Conservation (phyloP, 35 echinoderm and acorn worm genomes). For the Apostichopus parvimensis region DNA sequence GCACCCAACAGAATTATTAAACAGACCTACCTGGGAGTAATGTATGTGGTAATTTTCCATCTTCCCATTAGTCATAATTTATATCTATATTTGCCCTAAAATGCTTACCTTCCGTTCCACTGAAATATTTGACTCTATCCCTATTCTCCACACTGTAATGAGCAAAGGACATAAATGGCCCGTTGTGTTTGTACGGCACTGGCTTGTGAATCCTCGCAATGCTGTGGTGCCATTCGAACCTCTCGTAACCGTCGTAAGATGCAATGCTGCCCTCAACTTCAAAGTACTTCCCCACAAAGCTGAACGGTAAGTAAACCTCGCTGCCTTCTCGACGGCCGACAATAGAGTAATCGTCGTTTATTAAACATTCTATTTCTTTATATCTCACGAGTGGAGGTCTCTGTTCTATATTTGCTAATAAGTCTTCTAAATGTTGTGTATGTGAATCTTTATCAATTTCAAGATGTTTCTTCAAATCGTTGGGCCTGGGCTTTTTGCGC, state of each 20-base stretch:
- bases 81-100: too few species aligned
- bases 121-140: slow-evolving; percentile 90
- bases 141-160: slow-evolving; percentile 93
- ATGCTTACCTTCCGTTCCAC: slow-evolving; percentile 86
- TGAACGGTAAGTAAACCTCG: slow-evolving; percentile 92
- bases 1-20: too few species aligned
- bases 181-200: slow-evolving; percentile 71
- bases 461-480: slow-evolving; percentile 18
- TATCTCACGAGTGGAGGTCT: slow-evolving; percentile 55
- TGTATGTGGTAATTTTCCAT: too few species aligned
- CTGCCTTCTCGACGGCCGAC: slow-evolving; percentile 77
- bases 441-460: background rate
- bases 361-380: slow-evolving; percentile 94
- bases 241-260: slow-evolving; percentile 87
- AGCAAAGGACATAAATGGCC: slow-evolving; percentile 93
- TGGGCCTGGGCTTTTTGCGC: slow-evolving; percentile 27
- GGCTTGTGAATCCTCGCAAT: slow-evolving; percentile 80
- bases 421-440: slow-evolving; percentile 29
- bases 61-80: too few species aligned
- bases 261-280: slow-evolving; percentile 89
- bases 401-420: slow-evolving; percentile 48
- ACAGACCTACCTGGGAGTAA: too few species aligned
- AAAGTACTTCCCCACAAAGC: slow-evolving; percentile 96
- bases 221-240: slow-evolving; percentile 98
- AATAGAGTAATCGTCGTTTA: slow-evolving; percentile 90